These are phyloP conservation scores for Psophia crepitans DNA, from an alignment of 2,113 vertebrate species.

Conservation along the genomic window DNA sequence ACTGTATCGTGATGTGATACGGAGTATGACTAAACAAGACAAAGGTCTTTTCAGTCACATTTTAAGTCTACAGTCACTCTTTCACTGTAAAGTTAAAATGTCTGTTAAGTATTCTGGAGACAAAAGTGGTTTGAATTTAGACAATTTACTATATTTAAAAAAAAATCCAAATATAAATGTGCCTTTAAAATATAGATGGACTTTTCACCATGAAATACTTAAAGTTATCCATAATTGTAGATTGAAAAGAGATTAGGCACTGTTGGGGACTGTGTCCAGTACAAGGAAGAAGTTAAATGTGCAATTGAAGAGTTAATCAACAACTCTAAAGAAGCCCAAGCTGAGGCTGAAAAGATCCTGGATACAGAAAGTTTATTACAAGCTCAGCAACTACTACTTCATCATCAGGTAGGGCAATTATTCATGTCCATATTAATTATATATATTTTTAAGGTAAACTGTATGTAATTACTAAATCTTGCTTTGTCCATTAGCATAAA, in stretches of 20 bases:
- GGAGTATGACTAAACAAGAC: neutral
- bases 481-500: neutral
- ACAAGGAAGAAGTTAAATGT: slow-evolving; percentile 80
- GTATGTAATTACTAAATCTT: neutral
- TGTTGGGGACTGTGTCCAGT: slow-evolving; percentile 81
- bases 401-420: slow-evolving; percentile 82
- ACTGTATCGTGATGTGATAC: neutral
- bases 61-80: neutral
- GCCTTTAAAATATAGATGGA: neutral
- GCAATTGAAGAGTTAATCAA: slow-evolving; percentile 83
- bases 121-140: neutral
- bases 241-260: slow-evolving; percentile 78
- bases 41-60: neutral
- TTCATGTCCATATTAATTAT: neutral
- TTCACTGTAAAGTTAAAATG: neutral
- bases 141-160: neutral
- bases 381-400: slow-evolving; percentile 86
- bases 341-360: slow-evolving; percentile 80
- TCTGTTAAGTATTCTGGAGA: neutral
- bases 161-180: neutral
- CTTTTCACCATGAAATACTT: neutral
- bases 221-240: slow-evolving; percentile 67
- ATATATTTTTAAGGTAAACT: neutral
- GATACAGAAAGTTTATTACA: slow-evolving; percentile 83
- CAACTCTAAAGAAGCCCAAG: slow-evolving; percentile 79